phyloP scores from a whole-genome alignment of 2,888 invertebrate species.

The Pterostichus niger region DNA sequence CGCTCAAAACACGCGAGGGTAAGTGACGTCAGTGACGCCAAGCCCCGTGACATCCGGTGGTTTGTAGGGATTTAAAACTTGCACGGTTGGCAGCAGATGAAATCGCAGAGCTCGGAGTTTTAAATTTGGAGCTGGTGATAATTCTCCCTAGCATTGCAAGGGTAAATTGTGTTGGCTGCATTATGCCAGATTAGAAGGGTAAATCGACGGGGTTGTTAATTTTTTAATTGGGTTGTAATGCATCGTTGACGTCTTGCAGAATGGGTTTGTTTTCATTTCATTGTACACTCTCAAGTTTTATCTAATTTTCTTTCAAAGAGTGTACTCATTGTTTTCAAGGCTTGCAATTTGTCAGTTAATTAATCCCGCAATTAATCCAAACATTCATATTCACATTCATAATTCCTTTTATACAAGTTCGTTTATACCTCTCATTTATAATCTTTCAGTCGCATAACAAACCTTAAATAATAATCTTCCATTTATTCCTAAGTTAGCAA shows the following conservation, averaged over 20 bases:
- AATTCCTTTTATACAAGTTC: too few species aligned
- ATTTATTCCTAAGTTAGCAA: too few species aligned
- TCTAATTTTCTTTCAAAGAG: too few species aligned
- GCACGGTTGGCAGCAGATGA: conserved; percentile 51
- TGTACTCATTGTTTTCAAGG: too few species aligned
- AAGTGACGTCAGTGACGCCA: conserved; percentile 21
- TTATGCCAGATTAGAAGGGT: conserved; percentile 41
- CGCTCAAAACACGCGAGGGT: not conserved
- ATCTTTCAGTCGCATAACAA: too few species aligned
- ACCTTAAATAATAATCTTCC: too few species aligned
- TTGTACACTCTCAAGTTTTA: too few species aligned
- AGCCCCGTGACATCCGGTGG: conserved; percentile 41
- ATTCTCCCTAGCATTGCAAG: not conserved
- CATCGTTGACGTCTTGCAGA: conserved; percentile 32
- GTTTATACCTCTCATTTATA: too few species aligned
- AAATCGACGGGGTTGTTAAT: conserved; percentile 47
- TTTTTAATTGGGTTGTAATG: conserved; percentile 53
- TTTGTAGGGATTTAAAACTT: conserved; percentile 49
- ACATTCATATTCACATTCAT: too few species aligned
- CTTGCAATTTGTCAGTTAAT: too few species aligned
- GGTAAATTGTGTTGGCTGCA: conserved; percentile 15
- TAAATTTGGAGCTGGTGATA: conserved; percentile 30
- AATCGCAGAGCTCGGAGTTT: conserved; percentile 36
- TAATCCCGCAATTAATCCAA: too few species aligned
- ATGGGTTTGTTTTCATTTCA: not conserved